These are phyloP conservation scores for Timema podura DNA, from an alignment of 2,888 invertebrate genomes.

Conservation along the genomic window DNA sequence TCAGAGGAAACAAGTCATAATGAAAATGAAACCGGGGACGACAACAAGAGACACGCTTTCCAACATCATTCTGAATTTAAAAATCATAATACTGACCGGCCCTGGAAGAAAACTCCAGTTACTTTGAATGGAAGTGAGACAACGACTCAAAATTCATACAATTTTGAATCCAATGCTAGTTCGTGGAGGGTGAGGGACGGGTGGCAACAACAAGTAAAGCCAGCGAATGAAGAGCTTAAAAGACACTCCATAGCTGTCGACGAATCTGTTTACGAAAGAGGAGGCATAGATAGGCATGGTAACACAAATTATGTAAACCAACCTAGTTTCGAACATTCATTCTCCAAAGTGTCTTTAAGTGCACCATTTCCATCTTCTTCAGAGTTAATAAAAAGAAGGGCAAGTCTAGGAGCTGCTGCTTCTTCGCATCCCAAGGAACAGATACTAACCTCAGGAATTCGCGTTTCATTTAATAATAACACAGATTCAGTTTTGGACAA, in stretches of 20 bases:
- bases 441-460: not conserved
- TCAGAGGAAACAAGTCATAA: conserved; percentile 18
- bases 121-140: conserved; percentile 12
- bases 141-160: no score
- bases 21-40: conserved; percentile 7
- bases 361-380: not conserved
- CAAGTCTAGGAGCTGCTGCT: conserved; percentile 4
- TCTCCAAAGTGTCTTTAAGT: not conserved
- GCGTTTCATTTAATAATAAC: conserved; percentile 5
- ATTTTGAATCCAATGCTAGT: no score
- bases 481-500: conserved; percentile 14
- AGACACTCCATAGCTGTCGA: conserved; percentile 57
- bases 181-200: conserved; percentile 15
- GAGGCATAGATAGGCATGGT: conserved; percentile 6
- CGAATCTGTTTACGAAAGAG: conserved; percentile 38
- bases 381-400: not conserved
- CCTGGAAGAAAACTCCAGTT: conserved; percentile 12
- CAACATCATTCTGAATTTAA: conserved; percentile 25
- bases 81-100: conserved; percentile 15
- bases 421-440: not conserved
- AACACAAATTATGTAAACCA: not conserved
- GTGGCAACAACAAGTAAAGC: conserved; percentile 1
- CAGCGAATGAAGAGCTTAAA: conserved; percentile 42
- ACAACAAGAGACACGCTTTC: conserved; percentile 22
- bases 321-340: conserved; percentile 7